Percentiles rank a stretch among this genome's conserved stretches.
phyloP scores from a whole-genome alignment of 2,113 vertebrate species.

The Platichthys flesus region DNA sequence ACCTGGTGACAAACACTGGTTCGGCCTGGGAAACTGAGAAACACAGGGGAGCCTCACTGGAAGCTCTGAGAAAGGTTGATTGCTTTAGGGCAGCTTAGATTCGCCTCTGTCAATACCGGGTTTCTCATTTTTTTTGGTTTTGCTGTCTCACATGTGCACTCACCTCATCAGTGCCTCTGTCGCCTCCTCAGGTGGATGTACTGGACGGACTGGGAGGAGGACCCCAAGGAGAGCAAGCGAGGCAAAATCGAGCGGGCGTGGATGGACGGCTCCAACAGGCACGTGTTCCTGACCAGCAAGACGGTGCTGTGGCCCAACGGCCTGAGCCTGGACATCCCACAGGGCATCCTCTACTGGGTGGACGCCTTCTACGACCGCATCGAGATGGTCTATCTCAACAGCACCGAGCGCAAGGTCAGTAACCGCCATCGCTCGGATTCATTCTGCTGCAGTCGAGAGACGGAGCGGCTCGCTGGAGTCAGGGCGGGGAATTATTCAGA shows the following conservation, averaged over 20 bases:
- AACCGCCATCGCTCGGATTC: background rate
- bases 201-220: constrained; percentile 99
- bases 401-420: constrained; percentile 89
- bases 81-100: background rate
- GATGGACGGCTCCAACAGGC: constrained; percentile 97
- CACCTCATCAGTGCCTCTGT: background rate
- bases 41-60: too few relatives aligned
- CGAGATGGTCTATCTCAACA: constrained; percentile 95
- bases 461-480: constrained; percentile 10
- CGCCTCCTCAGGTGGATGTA: constrained; percentile 92
- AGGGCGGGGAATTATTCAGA: background rate
- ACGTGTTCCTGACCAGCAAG: constrained; percentile 94
- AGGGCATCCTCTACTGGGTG: constrained; percentile 96
- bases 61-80: too few relatives aligned
- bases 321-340: constrained; percentile 94
- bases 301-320: constrained; percentile 98
- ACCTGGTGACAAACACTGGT: constrained; percentile 17
- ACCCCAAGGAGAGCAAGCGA: constrained; percentile 96
- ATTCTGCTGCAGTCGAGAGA: constrained; percentile 11
- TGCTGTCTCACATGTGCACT: background rate
- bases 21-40: constrained; percentile 10
- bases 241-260: constrained; percentile 96
- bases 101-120: background rate
- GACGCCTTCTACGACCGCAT: constrained; percentile 98
- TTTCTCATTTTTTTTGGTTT: background rate